Evolutionary conservation across 2,888 invertebrate species (phyloP).

Genomic region (Pelosia muscerda): DNA sequence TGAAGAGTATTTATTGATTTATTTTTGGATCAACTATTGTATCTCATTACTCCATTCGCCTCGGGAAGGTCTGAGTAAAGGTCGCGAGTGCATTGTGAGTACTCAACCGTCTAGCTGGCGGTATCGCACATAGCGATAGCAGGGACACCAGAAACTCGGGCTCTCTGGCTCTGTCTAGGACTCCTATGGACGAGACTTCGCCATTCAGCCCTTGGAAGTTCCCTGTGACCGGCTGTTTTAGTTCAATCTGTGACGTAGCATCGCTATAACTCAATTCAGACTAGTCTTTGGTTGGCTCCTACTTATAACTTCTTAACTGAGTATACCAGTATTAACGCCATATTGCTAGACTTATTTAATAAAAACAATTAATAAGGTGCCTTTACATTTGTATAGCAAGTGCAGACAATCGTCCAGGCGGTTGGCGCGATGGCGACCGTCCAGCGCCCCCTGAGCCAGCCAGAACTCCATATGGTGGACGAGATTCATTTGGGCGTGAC

Average conservation of each 20-base stretch:
- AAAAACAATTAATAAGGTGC: background rate
- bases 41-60: constrained; percentile 78
- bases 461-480: constrained; percentile 79
- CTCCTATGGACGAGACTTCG: constrained; percentile 77
- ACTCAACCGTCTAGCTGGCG: constrained; percentile 88
- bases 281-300: constrained; percentile 90
- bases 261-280: constrained; percentile 92
- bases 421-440: constrained; percentile 83
- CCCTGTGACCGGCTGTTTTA: constrained; percentile 89
- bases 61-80: constrained; percentile 94
- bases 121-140: constrained; percentile 86
- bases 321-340: constrained; percentile 46
- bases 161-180: constrained; percentile 81
- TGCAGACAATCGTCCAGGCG: constrained; percentile 79
- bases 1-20: background rate
- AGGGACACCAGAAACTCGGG: constrained; percentile 90
- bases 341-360: background rate
- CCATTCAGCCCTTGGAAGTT: constrained; percentile 87
- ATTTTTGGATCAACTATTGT: constrained; percentile 27
- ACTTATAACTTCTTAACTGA: constrained; percentile 61
- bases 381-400: constrained; percentile 63
- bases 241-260: constrained; percentile 89
- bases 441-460: constrained; percentile 75
- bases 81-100: constrained; percentile 62
- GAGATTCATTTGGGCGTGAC: constrained; percentile 82